Evolutionary conservation across 2,797 vertebrate species (phyloP).

Genomic region (Typhlichthys eigenmanni): DNA sequence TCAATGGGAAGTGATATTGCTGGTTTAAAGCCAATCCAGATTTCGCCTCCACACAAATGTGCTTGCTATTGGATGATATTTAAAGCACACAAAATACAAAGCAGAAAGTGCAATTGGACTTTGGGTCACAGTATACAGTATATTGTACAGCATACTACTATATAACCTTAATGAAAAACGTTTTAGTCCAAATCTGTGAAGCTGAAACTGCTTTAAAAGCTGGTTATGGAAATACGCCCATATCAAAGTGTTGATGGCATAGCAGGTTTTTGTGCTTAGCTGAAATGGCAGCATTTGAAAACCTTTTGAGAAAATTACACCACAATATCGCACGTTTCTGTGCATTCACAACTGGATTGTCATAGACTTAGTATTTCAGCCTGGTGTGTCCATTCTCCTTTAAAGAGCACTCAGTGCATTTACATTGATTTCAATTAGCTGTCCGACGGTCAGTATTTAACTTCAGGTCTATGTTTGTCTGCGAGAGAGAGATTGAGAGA

Average conservation of each 20-base stretch:
- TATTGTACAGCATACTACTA: constrained; percentile 30
- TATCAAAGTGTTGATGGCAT: constrained; percentile 41
- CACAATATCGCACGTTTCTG: too few relatives aligned
- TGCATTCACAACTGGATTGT: too few relatives aligned
- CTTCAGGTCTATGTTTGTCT: constrained; percentile 20
- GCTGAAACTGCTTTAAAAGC: constrained; percentile 25
- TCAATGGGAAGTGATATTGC: neutral
- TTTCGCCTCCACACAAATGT: constrained; percentile 1
- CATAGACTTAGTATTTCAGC: constrained; percentile 34
- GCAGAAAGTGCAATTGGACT: neutral
- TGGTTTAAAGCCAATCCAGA: constrained; percentile 11
- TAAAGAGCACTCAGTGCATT: constrained; percentile 43
- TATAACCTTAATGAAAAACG: constrained; percentile 6
- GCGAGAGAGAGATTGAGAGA: constrained; percentile 12
- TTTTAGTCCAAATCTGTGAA: too few relatives aligned
- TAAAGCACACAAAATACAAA: too few relatives aligned
- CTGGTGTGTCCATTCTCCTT: constrained; percentile 38
- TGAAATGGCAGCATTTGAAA: constrained; percentile 40
- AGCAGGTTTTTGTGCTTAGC: constrained; percentile 34
- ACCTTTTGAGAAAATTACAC: constrained; percentile 1
- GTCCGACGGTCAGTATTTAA: constrained; percentile 27
- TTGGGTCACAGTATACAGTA: constrained; percentile 1
- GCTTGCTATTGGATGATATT: too few relatives aligned
- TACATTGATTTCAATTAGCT: constrained; percentile 57
- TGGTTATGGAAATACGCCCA: constrained; percentile 50